Percentiles rank a stretch among this genome's conserved stretches.
Evolutionary conservation across 2,797 vertebrate genomes (phyloP).

Genomic region (Pristis pectinata): DNA sequence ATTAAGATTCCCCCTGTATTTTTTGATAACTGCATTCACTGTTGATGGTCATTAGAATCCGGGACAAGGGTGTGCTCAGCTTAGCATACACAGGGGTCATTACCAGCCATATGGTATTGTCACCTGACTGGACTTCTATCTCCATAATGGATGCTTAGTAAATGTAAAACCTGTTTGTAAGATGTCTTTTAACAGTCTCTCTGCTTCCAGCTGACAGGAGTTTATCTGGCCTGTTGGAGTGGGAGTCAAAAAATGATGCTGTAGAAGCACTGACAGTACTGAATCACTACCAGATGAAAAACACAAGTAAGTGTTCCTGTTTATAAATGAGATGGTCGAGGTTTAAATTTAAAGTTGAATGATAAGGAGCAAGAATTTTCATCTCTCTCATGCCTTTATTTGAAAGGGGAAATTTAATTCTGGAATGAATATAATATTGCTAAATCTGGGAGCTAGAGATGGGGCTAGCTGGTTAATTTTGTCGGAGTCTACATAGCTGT

Average conservation of each 20-base stretch:
- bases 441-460: too few relatives aligned
- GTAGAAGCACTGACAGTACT: constrained; percentile 95
- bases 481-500: too few relatives aligned
- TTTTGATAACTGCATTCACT: too few relatives aligned
- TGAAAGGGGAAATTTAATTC: neutral
- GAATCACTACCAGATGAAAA: constrained; percentile 97
- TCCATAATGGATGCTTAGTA: neutral
- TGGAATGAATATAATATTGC: too few relatives aligned
- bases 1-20: too few relatives aligned
- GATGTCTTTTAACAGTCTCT: neutral
- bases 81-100: neutral
- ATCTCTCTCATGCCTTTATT: neutral
- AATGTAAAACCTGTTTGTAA: neutral
- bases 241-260: constrained; percentile 90
- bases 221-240: constrained; percentile 87
- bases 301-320: constrained; percentile 75
- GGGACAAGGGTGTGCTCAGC: too few relatives aligned
- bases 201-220: constrained; percentile 15
- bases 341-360: neutral
- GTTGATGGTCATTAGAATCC: too few relatives aligned
- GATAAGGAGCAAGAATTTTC: neutral
- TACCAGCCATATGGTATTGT: neutral
- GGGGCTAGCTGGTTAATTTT: too few relatives aligned
- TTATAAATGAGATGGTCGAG: too few relatives aligned
- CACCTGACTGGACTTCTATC: neutral